Percentiles rank a stretch among this genome's conserved stretches.
Evolutionary conservation across 2,888 invertebrate genomes (phyloP).

Genomic region (Scaptomyza caliginosa): DNA sequence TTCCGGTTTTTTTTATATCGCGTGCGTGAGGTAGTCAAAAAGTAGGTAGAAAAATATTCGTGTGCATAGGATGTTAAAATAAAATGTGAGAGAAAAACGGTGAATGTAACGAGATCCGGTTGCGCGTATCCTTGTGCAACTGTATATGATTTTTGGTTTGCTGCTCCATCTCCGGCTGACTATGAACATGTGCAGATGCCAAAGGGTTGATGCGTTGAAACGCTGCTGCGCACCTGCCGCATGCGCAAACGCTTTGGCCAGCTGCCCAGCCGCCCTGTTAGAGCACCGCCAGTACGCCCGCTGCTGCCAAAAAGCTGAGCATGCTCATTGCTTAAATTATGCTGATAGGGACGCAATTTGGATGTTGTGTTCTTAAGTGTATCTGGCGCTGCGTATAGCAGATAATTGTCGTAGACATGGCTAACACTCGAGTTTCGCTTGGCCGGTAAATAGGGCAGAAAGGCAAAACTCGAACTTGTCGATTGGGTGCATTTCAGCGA

Average conservation of each 20-base stretch:
- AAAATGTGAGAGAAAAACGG: slow-evolving; percentile 31
- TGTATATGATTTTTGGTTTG: slow-evolving; percentile 32
- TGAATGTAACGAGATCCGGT: slow-evolving; percentile 65
- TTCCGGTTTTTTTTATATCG: slow-evolving; percentile 39
- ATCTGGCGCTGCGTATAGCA: slow-evolving; percentile 78
- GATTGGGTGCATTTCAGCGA: slow-evolving; percentile 79
- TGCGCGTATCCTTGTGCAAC: slow-evolving; percentile 50
- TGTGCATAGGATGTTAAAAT: slow-evolving; percentile 38
- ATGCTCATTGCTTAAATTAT: slow-evolving; percentile 78
- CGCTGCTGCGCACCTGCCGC: slow-evolving; percentile 77
- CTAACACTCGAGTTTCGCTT: slow-evolving; percentile 83
- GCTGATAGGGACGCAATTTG: slow-evolving; percentile 74
- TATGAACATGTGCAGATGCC: slow-evolving; percentile 84
- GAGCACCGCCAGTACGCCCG: slow-evolving; percentile 13
- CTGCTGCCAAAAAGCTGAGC: slow-evolving; percentile 70
- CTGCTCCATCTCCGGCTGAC: slow-evolving; percentile 70
- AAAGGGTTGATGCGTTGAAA: slow-evolving; percentile 82
- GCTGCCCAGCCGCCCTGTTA: slow-evolving; percentile 47
- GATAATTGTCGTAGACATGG: slow-evolving; percentile 82
- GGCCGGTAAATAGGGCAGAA: slow-evolving; percentile 80
- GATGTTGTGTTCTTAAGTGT: slow-evolving; percentile 21
- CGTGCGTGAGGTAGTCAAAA: slow-evolving; percentile 60
- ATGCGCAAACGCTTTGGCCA: slow-evolving; percentile 64
- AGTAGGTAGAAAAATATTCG: slow-evolving; percentile 24
- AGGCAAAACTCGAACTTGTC: slow-evolving; percentile 82